These are phyloP conservation scores for Sciurus carolinensis DNA, from an alignment of 2,797 vertebrate genomes.

Conservation along the genomic window DNA sequence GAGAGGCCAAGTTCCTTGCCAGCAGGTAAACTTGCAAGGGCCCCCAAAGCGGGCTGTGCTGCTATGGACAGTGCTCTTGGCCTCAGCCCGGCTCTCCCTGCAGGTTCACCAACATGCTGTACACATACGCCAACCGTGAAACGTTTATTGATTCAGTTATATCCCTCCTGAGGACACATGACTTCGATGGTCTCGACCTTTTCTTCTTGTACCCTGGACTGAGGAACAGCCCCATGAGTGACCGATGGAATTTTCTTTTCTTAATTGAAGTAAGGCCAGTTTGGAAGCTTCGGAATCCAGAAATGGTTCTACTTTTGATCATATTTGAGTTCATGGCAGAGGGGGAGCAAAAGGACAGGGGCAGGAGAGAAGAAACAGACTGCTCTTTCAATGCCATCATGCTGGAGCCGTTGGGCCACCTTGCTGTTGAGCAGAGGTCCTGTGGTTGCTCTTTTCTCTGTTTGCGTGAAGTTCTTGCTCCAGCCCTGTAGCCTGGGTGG, in stretches of 20 bases:
- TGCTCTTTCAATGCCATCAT: neutral
- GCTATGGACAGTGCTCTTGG: neutral
- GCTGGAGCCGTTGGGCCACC: neutral
- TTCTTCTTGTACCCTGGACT: constrained; percentile 93
- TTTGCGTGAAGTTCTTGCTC: neutral
- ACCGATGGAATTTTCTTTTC: constrained; percentile 90
- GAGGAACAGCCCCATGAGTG: constrained; percentile 90
- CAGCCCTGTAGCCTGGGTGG: neutral
- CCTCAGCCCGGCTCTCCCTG: neutral
- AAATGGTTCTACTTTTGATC: neutral
- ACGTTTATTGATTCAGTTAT: constrained; percentile 92
- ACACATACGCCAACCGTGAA: constrained; percentile 88
- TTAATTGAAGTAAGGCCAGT: constrained; percentile 88
- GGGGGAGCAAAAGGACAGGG: neutral
- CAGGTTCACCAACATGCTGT: constrained; percentile 93
- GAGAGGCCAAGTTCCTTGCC: neutral
- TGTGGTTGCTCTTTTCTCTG: neutral
- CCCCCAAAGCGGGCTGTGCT: neutral
- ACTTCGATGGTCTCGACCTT: constrained; percentile 93
- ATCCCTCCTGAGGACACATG: constrained; percentile 90
- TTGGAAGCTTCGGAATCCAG: neutral
- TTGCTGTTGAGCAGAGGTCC: neutral
- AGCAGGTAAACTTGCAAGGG: neutral
- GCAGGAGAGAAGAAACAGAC: neutral
- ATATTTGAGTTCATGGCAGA: neutral